A percentile compares a stretch with the other conserved stretches of the same genome.
Evolutionary conservation across 1,140 invertebrate species (phyloP).

Genomic region (Acyrthosiphon pisum): DNA sequence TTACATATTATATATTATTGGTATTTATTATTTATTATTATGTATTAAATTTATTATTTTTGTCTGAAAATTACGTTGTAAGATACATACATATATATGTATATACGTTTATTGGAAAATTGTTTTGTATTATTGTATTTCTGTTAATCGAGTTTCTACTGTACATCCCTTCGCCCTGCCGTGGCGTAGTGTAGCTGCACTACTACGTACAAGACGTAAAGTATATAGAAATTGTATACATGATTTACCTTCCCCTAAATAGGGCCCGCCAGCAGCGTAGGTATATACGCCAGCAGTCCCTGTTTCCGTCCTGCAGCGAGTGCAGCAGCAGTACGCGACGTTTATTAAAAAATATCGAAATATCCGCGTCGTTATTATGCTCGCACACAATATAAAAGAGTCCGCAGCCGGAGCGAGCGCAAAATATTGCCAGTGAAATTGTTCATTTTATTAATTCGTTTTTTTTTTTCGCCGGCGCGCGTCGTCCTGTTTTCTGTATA

Average conservation of each 20-base stretch:
- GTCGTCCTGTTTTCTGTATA: not conserved
- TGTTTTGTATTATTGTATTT: too few species aligned
- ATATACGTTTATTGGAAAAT: too few species aligned
- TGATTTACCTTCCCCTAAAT: slow-evolving; percentile 8
- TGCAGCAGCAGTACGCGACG: not conserved
- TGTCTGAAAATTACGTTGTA: too few species aligned
- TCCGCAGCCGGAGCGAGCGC: not conserved
- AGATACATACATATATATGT: too few species aligned
- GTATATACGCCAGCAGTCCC: too few species aligned
- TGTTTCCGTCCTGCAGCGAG: too few species aligned
- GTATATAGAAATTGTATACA: not conserved
- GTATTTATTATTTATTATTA: too few species aligned
- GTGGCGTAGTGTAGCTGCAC: not conserved
- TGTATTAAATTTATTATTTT: too few species aligned
- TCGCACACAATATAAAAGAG: not conserved
- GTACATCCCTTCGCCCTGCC: not conserved
- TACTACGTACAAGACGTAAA: too few species aligned
- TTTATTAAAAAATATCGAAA: slow-evolving; percentile 19
- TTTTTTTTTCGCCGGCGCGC: not conserved
- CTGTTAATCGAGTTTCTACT: too few species aligned
- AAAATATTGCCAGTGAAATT: not conserved
- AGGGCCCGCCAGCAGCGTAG: not conserved
- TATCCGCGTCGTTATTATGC: not conserved
- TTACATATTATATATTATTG: too few species aligned
- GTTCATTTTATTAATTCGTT: slow-evolving; percentile 13